A percentile compares a stretch with the other conserved stretches of the same genome.
Evolutionary conservation across 2,113 vertebrate species (phyloP).

Genomic region (Periophthalmodon schlosseri): DNA sequence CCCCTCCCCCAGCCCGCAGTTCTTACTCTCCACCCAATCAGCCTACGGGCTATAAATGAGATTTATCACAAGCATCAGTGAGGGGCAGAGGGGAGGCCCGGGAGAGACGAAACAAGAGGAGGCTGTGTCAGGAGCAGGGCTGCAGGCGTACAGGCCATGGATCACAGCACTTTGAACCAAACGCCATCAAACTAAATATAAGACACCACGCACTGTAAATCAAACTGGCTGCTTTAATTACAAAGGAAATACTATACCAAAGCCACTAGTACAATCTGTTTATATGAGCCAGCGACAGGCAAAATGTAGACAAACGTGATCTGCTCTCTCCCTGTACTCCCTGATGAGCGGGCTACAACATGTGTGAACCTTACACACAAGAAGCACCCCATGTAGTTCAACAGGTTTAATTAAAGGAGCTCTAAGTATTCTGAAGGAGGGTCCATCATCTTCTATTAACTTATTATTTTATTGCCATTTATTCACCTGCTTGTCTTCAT

Average conservation of each 20-base stretch:
- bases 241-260: background rate
- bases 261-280: background rate
- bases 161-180: constrained; percentile 31
- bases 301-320: background rate
- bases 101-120: constrained; percentile 37
- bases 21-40: constrained; percentile 72
- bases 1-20: constrained; percentile 61
- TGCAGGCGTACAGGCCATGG: constrained; percentile 3
- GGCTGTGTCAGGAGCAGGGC: constrained; percentile 42
- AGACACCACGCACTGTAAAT: background rate
- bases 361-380: background rate
- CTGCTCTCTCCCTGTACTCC: background rate
- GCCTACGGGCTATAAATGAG: constrained; percentile 68
- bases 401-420: background rate
- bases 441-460: background rate
- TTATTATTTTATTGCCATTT: too few species aligned
- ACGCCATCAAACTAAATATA: background rate
- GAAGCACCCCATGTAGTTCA: background rate
- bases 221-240: background rate
- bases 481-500: too few species aligned
- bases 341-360: background rate
- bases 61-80: constrained; percentile 71
- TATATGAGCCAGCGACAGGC: background rate
- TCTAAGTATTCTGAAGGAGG: background rate
- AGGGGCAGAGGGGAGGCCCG: constrained; percentile 28